Evolutionary conservation across 2,113 vertebrate species (phyloP), one percentile per base, ranked within the genome.

Genomic region (Lethenteron camtschaticum): DNA sequence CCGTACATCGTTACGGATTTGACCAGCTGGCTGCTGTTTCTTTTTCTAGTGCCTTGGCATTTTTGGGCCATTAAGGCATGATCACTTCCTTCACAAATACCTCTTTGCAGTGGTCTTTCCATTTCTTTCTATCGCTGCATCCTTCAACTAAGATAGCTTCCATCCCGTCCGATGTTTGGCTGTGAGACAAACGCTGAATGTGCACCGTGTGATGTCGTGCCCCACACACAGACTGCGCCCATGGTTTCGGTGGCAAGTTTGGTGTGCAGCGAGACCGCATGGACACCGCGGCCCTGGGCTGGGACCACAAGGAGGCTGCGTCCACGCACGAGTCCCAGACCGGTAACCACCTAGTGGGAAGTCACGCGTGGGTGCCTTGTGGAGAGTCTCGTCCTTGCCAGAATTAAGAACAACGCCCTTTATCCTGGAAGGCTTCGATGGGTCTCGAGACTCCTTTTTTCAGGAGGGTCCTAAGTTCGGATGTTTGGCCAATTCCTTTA

Each of bases 201-300:
- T 63, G 13, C n/a, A 66, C 24, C 24, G 63, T 66, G n/a, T 66
- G n/a, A 10, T 41, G 24, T 11, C 9, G 10, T 20, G 24, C 10
- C n/a, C n/a, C 63, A 16, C n/a, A 66, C 63, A 66, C 76, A 81
- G 80, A 80, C 63, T 78, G 80, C 20, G 69, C 80, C 1, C 12
- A 80, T 80, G 58, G 80, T 76, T 69, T 79, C 77, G 82, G 82
- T 41, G 82, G 82, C 12, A 89, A 86, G 72, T 89, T 80, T 1
- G 86, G 87, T 0, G 80, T 87, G 11, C 85, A 89, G 77, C 84
- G 77, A 71, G 86, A 86, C 57, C 82, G 80, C 20, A 85, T 87
- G 72, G 87, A 89, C 79, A 85, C 81, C 70, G 77, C 78, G 1
- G 57, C 55, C 57, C 70, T 69, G n/a, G 76, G 78, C 57, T 82